Evolutionary conservation across 92 coral and sea anemone species (phyloP).

Genomic region (Virgularia gustaviana): DNA sequence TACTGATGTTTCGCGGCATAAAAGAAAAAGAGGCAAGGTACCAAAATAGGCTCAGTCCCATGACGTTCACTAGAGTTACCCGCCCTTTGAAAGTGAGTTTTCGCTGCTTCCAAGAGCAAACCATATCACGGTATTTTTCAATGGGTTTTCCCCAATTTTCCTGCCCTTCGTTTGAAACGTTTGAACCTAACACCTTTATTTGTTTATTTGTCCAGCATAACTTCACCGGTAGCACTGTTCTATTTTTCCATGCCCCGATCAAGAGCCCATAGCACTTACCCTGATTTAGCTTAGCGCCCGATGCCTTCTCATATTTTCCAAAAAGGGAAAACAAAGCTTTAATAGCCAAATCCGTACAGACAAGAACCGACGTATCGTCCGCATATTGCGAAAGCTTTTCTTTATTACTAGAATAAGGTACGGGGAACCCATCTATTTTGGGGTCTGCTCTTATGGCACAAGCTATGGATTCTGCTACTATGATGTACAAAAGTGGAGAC

Average conservation of each 20-base stretch:
- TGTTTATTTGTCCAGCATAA: neutral
- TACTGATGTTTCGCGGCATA: neutral
- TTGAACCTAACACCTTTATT: slow-evolving; percentile 23
- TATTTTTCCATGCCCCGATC: neutral
- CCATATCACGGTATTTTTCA: neutral
- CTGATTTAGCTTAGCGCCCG: too few relatives aligned
- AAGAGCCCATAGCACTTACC: too few relatives aligned
- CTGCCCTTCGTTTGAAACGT: neutral
- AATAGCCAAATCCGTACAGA: neutral
- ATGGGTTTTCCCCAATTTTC: slow-evolving; percentile 24
- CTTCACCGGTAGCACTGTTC: neutral
- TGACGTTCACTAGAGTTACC: neutral
- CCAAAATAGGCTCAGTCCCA: too few relatives aligned
- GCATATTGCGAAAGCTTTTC: slow-evolving; percentile 9
- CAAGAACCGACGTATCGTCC: too few relatives aligned
- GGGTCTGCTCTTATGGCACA: too few relatives aligned
- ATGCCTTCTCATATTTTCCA: neutral
- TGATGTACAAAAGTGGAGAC: too few relatives aligned
- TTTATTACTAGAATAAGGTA: neutral
- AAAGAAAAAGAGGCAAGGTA: slow-evolving; percentile 21
- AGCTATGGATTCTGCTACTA: slow-evolving; percentile 8
- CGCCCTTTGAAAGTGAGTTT: slow-evolving; percentile 28
- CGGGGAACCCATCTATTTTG: slow-evolving; percentile 2
- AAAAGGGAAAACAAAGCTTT: neutral
- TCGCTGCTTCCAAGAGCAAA: too few relatives aligned